phyloP scores from a whole-genome alignment of 2,113 vertebrate species.

The Tychaedon coryphoeus region DNA sequence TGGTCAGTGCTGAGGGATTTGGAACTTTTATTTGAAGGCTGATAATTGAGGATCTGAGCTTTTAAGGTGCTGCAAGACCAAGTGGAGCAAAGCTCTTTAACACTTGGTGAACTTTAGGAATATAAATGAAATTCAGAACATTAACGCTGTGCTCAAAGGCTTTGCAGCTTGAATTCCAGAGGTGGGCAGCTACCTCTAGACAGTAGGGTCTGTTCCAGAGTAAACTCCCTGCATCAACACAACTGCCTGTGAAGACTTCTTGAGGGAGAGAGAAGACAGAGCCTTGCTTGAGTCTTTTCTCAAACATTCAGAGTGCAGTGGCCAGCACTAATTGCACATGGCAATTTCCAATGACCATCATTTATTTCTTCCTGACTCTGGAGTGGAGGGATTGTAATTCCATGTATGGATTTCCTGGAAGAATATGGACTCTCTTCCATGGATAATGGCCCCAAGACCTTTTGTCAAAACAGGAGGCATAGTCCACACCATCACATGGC shows the following conservation, averaged over 20 bases:
- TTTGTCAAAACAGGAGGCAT: not conserved
- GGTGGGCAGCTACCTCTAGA: not conserved
- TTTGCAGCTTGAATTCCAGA: not conserved
- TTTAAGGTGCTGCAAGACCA: not conserved
- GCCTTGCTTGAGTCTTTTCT: not conserved
- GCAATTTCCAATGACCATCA: not conserved
- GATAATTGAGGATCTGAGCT: not conserved
- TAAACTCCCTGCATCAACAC: not conserved
- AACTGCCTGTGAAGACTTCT: not conserved
- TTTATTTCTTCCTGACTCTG: not conserved
- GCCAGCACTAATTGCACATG: not conserved
- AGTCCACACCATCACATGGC: accelerated
- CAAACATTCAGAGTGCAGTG: not conserved
- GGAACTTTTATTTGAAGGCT: not conserved
- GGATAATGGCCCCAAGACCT: not conserved
- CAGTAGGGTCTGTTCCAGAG: not conserved
- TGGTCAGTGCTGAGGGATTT: not conserved
- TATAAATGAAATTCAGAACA: not conserved
- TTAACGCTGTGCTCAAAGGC: not conserved
- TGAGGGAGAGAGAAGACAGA: not conserved
- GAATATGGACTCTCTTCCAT: not conserved
- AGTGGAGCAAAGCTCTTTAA: not conserved
- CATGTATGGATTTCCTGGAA: not conserved
- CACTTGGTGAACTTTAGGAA: not conserved
- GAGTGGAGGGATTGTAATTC: not conserved